These are phyloP conservation scores for Eueremaeus valkanovi DNA, from an alignment of 2,888 invertebrate species.

Conservation along the genomic window DNA sequence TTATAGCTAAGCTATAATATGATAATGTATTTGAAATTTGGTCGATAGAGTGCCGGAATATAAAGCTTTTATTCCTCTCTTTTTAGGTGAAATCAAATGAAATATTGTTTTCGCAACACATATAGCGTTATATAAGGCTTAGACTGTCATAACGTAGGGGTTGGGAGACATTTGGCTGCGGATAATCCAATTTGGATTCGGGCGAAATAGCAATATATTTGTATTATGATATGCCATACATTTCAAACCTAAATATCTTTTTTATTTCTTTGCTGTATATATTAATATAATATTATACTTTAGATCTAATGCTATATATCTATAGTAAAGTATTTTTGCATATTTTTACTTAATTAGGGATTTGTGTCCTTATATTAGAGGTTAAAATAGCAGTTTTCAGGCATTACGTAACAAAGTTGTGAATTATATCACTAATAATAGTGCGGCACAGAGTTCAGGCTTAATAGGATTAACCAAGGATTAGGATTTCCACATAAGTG, in stretches of 20 bases:
- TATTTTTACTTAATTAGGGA: background rate
- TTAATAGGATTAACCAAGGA: conserved; percentile 15
- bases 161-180: background rate
- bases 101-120: background rate
- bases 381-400: conserved; percentile 7
- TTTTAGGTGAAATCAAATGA: background rate
- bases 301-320: background rate
- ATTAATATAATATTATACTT: too few species aligned
- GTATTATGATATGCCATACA: conserved; percentile 23
- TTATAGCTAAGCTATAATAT: background rate
- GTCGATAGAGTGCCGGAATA: background rate
- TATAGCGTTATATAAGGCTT: background rate
- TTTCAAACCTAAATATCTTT: background rate
- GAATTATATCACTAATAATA: background rate
- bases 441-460: background rate
- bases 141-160: background rate
- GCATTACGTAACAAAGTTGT: background rate
- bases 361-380: background rate
- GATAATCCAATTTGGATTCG: conserved; percentile 27
- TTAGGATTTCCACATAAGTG: background rate
- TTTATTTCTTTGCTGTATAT: background rate
- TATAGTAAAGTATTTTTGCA: background rate
- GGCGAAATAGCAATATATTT: conserved; percentile 27
- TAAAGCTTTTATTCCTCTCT: background rate
- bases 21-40: background rate